phyloP scores from a whole-genome alignment of 2,888 invertebrate species.

The Hymenopus coronatus region DNA sequence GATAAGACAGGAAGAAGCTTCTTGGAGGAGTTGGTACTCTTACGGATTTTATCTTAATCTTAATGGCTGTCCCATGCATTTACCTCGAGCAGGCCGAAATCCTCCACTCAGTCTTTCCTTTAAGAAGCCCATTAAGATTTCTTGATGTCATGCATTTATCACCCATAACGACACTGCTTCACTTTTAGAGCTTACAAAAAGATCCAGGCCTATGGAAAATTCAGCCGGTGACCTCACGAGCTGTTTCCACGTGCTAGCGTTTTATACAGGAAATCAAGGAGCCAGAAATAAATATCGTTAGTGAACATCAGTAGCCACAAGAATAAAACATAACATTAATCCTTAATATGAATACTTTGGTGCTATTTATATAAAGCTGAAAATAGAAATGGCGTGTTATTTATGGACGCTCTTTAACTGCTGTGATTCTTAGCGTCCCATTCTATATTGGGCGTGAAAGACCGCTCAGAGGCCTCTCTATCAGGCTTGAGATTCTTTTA shows the following conservation, averaged over 20 bases:
- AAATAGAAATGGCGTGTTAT: too few relatives aligned
- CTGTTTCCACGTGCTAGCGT: background rate
- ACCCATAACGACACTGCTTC: background rate
- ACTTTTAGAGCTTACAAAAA: background rate
- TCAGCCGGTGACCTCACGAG: background rate
- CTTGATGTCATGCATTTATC: background rate
- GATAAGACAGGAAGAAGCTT: background rate
- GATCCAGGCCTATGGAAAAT: background rate
- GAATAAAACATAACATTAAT: too few relatives aligned
- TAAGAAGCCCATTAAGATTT: background rate
- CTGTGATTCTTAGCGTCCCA: too few relatives aligned
- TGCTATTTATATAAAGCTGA: too few relatives aligned
- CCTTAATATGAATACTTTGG: too few relatives aligned
- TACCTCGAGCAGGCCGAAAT: background rate
- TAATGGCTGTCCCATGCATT: background rate
- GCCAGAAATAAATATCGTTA: too few relatives aligned
- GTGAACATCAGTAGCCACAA: too few relatives aligned
- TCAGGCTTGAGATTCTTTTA: too few relatives aligned
- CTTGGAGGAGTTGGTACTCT: background rate
- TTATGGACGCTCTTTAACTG: too few relatives aligned
- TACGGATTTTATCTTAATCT: background rate
- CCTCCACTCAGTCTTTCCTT: background rate
- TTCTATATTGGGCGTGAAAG: too few relatives aligned
- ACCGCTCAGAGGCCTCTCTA: too few relatives aligned
- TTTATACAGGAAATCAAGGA: too few relatives aligned